Evolutionary conservation across 2,888 invertebrate species (phyloP).

Genomic region (Andricus curvator): DNA sequence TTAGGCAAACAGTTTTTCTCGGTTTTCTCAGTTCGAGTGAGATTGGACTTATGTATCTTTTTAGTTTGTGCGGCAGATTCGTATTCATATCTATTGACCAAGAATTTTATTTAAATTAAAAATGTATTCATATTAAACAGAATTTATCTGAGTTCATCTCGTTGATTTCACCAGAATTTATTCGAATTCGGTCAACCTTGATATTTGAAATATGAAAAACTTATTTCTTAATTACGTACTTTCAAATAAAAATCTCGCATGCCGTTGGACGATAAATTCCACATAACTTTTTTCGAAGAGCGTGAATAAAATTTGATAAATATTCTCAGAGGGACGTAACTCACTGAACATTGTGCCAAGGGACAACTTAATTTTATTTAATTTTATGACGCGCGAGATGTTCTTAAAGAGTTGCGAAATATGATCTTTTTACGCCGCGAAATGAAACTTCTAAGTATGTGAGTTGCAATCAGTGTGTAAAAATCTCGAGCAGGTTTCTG

Average conservation of each 20-base stretch:
- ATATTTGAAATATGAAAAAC: background rate
- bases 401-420: constrained; percentile 30
- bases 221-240: background rate
- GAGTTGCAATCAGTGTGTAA: constrained; percentile 30
- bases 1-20: no score
- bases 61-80: no score
- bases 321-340: constrained; percentile 7
- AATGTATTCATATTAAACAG: no score
- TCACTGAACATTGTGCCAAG: background rate
- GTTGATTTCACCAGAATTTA: no score
- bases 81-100: no score
- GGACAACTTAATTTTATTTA: constrained; percentile 33
- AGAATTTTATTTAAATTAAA: no score
- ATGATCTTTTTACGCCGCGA: constrained; percentile 23
- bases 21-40: no score
- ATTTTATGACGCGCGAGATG: constrained; percentile 4
- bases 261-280: background rate
- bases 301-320: constrained; percentile 33
- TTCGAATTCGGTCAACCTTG: no score
- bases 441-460: constrained; percentile 30
- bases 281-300: background rate
- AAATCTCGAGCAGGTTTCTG: constrained; percentile 40
- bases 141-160: no score
- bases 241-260: background rate
- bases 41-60: no score